Conservation (phyloP, 2,113 vertebrate genomes). For the Sturnus vulgaris region DNA sequence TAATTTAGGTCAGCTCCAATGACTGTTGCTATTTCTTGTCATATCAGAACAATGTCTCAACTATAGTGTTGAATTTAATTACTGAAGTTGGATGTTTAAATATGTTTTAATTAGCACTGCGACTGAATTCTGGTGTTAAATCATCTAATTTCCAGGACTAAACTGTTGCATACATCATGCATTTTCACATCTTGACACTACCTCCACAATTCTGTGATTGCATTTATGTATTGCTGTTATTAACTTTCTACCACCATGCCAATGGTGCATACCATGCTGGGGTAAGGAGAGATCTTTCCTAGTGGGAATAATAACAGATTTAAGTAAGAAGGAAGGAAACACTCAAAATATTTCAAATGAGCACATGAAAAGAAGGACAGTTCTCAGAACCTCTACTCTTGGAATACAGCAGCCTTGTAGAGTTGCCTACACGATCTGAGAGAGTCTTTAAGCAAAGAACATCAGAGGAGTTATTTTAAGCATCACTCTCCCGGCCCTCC, state of each 20-base stretch:
- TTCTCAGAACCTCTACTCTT: background rate
- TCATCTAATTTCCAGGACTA: background rate
- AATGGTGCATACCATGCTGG: background rate
- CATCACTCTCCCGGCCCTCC: background rate
- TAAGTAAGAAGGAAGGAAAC: background rate
- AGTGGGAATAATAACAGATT: background rate
- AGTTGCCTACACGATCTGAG: background rate
- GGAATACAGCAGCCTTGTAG: background rate
- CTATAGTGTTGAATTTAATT: background rate
- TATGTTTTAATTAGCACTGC: background rate
- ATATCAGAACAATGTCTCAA: background rate
- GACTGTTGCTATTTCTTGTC: background rate
- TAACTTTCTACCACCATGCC: background rate
- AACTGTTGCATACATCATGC: background rate
- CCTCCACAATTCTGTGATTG: background rate
- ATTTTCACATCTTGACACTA: background rate
- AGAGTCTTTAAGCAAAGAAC: background rate
- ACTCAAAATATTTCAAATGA: background rate
- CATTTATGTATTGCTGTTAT: background rate
- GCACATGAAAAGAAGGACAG: background rate
- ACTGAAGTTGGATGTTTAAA: slow-evolving; percentile 18
- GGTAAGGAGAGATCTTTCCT: background rate
- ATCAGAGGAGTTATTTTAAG: background rate
- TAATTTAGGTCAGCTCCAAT: slow-evolving; percentile 12
- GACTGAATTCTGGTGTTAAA: background rate